Base-by-base conservation (phyloP, 2,888 invertebrate species). In the Scaptodrosophila latifasciaeformis region DNA sequence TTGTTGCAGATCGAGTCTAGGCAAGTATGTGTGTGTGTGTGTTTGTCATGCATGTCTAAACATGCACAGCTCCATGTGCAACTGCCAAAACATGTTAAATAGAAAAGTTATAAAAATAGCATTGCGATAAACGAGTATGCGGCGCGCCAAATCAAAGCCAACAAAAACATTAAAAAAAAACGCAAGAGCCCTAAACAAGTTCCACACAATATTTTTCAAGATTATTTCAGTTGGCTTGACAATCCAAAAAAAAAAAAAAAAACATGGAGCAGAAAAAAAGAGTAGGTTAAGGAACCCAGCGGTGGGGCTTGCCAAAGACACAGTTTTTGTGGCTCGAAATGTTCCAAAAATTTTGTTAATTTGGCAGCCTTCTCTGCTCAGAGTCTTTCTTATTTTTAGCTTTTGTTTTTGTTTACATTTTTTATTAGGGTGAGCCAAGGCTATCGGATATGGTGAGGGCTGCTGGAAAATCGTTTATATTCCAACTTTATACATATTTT, bases 121-220 rank as follows among this genome's bases (percentile, higher is more conserved):
- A n/a, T n/a, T n/a, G 15, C 10, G 27, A 52, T 48, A 55, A 40
- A 43, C 31, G 24, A 18, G 18, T 34, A 55, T 49, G 40, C 42
- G 69, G 67, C 61, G 69, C 57, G 78, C 78, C 75, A 75, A 78
- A 78, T 75, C 75, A 78, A 78, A 78, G 78, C 70, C 72, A 72
- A 78, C 71, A 72, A 75, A 76, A 55, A 64, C n/a, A 62, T 62
- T 47, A 44, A 54, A 13, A 62, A 58, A 55, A 58, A n/a, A n/a
- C n/a, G n/a, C n/a, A n/a, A n/a, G n/a, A n/a, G n/a, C n/a, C n/a
- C n/a, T n/a, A n/a, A n/a, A n/a, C n/a, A n/a, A n/a, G n/a, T n/a
- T 53, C 62, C 53, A 47, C 49, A 62, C 53, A 75, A 77, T 75
- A 74, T 74, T 74, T 77, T 74, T 62, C 62, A 64, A 77, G 72